Evolutionary conservation across 2,113 vertebrate species (phyloP).

Genomic region (Colius striatus): DNA sequence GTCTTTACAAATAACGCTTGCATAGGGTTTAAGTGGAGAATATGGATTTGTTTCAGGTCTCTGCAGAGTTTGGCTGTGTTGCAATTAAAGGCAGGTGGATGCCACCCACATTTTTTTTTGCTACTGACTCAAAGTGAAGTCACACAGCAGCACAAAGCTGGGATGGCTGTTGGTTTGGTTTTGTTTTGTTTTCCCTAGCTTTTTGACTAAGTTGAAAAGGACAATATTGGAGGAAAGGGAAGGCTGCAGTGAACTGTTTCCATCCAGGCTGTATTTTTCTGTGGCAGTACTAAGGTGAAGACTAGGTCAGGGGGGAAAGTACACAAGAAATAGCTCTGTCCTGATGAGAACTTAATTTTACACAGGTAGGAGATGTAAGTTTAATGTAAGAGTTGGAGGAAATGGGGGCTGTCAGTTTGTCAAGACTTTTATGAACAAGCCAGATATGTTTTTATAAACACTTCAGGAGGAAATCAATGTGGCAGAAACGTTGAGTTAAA

Average conservation of each 20-base stretch:
- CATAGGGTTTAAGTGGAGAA: neutral
- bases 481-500: neutral
- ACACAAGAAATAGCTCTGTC: neutral
- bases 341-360: neutral
- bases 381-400: neutral
- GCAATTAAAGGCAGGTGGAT: neutral
- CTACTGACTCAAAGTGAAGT: neutral
- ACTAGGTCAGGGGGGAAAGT: rapidly evolving
- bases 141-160: neutral
- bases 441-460: rapidly evolving
- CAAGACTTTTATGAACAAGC: neutral
- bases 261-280: neutral
- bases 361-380: rapidly evolving
- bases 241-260: neutral
- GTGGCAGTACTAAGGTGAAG: neutral
- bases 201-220: neutral
- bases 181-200: rapidly evolving
- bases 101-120: neutral
- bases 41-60: neutral
- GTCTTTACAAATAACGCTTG: neutral
- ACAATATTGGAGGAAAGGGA: neutral
- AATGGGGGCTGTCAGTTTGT: neutral
- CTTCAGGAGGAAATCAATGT: neutral
- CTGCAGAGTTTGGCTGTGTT: neutral
- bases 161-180: neutral